Conservation (phyloP, 1,140 invertebrate species). For the Aricia agestis region DNA sequence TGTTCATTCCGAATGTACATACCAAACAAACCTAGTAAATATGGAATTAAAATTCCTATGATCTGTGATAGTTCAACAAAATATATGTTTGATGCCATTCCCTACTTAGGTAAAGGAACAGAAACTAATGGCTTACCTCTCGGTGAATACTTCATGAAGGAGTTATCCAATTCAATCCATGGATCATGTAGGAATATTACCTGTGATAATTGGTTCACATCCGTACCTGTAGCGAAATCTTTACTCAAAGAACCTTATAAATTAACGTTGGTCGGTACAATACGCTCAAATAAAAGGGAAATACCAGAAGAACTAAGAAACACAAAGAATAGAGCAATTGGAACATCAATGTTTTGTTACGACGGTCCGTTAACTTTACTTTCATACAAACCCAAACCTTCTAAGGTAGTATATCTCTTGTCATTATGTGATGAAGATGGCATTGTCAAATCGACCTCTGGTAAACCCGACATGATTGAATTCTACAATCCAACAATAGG, state of each 20-base stretch:
- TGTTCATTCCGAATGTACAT: conserved; percentile 28
- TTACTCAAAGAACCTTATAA: conserved; percentile 21
- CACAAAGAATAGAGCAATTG: conserved; percentile 21
- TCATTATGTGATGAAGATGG: not conserved
- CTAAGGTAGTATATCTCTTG: not conserved
- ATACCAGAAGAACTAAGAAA: conserved; percentile 29
- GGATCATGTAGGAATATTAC: conserved; percentile 1
- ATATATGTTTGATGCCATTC: conserved; percentile 32
- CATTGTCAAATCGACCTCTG: not conserved
- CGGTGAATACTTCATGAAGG: conserved; percentile 8
- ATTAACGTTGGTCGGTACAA: conserved; percentile 24
- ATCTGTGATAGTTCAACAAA: conserved; percentile 26
- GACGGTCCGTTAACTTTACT: conserved; percentile 24
- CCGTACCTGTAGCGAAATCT: not conserved
- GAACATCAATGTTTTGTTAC: conserved; percentile 32
- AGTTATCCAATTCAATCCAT: not conserved
- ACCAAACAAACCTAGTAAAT: conserved; percentile 24
- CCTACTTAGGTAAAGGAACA: conserved; percentile 29
- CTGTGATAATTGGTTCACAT: conserved; percentile 21
- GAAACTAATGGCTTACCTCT: conserved; percentile 10
- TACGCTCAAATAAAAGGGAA: conserved; percentile 28
- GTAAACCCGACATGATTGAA: conserved; percentile 7
- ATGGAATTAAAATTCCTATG: conserved; percentile 21
- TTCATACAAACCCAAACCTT: not conserved
- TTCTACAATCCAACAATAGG: conserved; percentile 8